Percentiles rank a stretch among this genome's conserved stretches.
Evolutionary conservation across 2,113 vertebrate species (phyloP).

Genomic region (Myxocyprinus asiaticus): DNA sequence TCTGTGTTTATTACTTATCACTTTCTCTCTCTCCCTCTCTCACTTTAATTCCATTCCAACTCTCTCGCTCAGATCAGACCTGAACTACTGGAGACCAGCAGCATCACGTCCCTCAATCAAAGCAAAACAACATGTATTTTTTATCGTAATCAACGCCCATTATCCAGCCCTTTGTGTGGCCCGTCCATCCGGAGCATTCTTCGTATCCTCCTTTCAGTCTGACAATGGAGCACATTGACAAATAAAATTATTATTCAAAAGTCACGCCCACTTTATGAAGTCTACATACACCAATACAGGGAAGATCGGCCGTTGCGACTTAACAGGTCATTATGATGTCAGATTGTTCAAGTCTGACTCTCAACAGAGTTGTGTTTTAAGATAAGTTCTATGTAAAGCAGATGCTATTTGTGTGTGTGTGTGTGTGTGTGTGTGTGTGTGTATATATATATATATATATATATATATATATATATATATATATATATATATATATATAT

Average conservation of each 20-base stretch:
- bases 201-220: slow-evolving; percentile 23
- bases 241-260: slow-evolving; percentile 1
- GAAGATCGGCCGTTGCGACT: slow-evolving; percentile 35
- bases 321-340: slow-evolving; percentile 58
- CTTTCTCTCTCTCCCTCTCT: slow-evolving; percentile 15
- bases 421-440: no score
- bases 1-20: background rate
- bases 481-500: background rate
- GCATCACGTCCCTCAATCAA: slow-evolving; percentile 59
- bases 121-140: slow-evolving; percentile 30
- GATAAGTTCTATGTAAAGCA: slow-evolving; percentile 60
- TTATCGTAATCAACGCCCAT: slow-evolving; percentile 44
- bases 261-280: slow-evolving; percentile 23
- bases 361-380: background rate
- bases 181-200: slow-evolving; percentile 36
- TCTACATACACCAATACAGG: slow-evolving; percentile 52
- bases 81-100: slow-evolving; percentile 72
- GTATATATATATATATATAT: no score
- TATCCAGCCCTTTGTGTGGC: background rate
- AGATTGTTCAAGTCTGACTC: slow-evolving; percentile 16
- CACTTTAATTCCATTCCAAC: no score
- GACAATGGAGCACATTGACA: slow-evolving; percentile 27
- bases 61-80: slow-evolving; percentile 54
- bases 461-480: slow-evolving; percentile 10
- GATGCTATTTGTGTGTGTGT: slow-evolving; percentile 44